These are phyloP conservation scores for Nemapogon koenigi DNA, from an alignment of 2,888 invertebrate genomes.

Conservation along the genomic window DNA sequence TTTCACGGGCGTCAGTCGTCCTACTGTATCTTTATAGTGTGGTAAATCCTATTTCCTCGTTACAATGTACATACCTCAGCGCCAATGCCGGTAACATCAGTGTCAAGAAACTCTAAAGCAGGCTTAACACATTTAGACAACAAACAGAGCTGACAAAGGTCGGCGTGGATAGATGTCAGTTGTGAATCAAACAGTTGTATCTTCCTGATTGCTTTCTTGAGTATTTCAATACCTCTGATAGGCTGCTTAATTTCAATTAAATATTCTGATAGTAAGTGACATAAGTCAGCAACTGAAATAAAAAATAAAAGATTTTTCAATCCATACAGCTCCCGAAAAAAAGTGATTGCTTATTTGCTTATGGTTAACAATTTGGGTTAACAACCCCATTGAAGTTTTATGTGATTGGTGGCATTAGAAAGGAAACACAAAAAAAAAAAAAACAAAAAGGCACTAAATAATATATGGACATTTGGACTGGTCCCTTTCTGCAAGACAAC, in stretches of 20 bases:
- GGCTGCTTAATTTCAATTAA: slow-evolving; percentile 81
- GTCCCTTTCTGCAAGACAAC: no score
- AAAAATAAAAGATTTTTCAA: slow-evolving; percentile 9
- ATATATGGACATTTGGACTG: no score
- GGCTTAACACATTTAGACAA: slow-evolving; percentile 91
- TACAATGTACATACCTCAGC: slow-evolving; percentile 81
- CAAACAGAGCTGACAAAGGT: slow-evolving; percentile 90
- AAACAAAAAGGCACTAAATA: no score
- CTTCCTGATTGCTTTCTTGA: slow-evolving; percentile 86
- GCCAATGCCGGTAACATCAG: slow-evolving; percentile 91
- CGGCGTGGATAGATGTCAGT: slow-evolving; percentile 92
- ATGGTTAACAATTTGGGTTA: no score
- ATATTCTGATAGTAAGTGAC: slow-evolving; percentile 81
- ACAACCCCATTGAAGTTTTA: no score
- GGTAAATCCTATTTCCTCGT: no score
- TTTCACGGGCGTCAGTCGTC: no score
- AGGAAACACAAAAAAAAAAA: no score
- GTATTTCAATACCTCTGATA: slow-evolving; percentile 81
- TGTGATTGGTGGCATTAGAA: no score
- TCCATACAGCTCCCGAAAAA: no score
- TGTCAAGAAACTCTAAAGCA: slow-evolving; percentile 85
- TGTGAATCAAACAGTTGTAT: slow-evolving; percentile 88
- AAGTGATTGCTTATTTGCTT: no score
- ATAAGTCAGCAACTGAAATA: slow-evolving; percentile 82
- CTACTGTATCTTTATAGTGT: no score